Percentiles rank a stretch among this genome's conserved stretches.
These are phyloP conservation scores for Podilymbus podiceps DNA, from an alignment of 2,113 vertebrate species.

Conservation along the genomic window DNA sequence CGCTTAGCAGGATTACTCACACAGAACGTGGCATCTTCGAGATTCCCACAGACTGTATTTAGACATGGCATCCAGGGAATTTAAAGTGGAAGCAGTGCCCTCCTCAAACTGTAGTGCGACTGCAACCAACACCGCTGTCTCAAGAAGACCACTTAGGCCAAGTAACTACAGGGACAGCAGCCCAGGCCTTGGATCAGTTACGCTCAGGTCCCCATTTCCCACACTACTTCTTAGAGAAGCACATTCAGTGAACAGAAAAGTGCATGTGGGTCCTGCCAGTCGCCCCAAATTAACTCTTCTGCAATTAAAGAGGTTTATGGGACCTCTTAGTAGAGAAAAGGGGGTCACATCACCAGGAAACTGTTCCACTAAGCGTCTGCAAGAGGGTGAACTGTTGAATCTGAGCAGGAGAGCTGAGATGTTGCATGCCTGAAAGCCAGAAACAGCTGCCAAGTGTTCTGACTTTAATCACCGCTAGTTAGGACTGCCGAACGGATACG, in stretches of 20 bases:
- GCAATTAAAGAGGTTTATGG: not conserved
- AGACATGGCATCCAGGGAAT: not conserved
- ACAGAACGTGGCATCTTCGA: not conserved
- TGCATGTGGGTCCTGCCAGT: not conserved
- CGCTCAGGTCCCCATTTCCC: not conserved
- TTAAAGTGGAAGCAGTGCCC: not conserved
- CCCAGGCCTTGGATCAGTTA: not conserved
- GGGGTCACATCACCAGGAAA: not conserved
- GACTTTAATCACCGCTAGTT: fast-evolving
- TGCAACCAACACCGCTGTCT: not conserved
- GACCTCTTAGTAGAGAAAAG: not conserved
- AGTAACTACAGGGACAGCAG: not conserved
- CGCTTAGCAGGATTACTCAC: not conserved
- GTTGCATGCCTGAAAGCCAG: not conserved
- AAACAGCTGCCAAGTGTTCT: not conserved
- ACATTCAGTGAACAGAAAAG: not conserved
- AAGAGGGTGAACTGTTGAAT: not conserved
- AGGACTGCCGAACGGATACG: not conserved
- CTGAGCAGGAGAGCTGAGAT: not conserved
- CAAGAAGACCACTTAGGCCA: not conserved
- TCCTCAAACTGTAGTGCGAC: not conserved
- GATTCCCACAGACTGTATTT: not conserved
- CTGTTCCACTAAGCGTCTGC: not conserved
- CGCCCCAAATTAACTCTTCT: not conserved
- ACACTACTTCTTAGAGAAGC: not conserved